Percentiles rank a stretch among this genome's conserved stretches.
Evolutionary conservation across 1,140 invertebrate genomes (phyloP).

Genomic region (Diabrotica undecimpunctata): DNA sequence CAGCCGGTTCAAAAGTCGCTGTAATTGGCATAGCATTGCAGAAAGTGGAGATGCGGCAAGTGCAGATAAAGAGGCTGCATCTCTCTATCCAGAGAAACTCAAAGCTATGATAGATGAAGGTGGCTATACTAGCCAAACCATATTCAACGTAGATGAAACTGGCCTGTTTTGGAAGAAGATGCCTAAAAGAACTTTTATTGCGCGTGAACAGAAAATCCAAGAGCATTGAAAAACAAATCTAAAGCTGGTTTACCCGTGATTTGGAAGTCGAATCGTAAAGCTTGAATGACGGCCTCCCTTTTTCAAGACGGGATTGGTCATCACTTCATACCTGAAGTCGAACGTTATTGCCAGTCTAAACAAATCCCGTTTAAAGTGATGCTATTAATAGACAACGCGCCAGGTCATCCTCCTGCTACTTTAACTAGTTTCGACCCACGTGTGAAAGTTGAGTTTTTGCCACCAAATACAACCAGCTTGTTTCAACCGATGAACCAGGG

Average conservation of each 20-base stretch:
- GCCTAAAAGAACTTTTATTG: conserved; percentile 1
- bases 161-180: conserved; percentile 5
- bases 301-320: too few relatives aligned
- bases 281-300: too few relatives aligned
- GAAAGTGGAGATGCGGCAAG: conserved; percentile 43
- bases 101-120: conserved; percentile 44
- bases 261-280: too few relatives aligned
- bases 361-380: too few relatives aligned
- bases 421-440: too few relatives aligned
- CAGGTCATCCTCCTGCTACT: too few relatives aligned
- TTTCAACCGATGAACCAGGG: not conserved
- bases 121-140: conserved; percentile 33
- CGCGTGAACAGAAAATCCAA: not conserved
- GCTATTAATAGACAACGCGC: too few relatives aligned
- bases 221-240: not conserved
- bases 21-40: conserved; percentile 39
- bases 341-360: too few relatives aligned
- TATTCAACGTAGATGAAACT: too few relatives aligned
- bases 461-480: too few relatives aligned
- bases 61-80: conserved; percentile 40
- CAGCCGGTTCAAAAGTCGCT: conserved; percentile 36
- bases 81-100: conserved; percentile 41
- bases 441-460: too few relatives aligned
- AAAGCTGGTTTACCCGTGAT: not conserved
- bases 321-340: too few relatives aligned